Evolutionary conservation across 2,888 invertebrate species (phyloP).

Genomic region (Lasioglossum morio): DNA sequence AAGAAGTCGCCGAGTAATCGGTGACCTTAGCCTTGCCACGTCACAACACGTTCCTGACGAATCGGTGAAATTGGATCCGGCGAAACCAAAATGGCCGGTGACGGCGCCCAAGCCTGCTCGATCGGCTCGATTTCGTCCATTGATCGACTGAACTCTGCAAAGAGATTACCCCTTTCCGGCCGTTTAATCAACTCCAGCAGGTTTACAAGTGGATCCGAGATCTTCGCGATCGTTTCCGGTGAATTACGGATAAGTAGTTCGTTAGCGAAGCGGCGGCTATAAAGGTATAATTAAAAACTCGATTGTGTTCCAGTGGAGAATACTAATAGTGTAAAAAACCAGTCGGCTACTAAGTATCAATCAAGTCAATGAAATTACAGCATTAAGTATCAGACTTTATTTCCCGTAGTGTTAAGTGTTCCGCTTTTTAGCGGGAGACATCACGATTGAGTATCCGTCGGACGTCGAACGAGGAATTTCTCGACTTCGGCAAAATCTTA

Average conservation of each 20-base stretch:
- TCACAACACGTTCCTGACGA: neutral
- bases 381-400: neutral
- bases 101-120: neutral
- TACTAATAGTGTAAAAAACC: neutral
- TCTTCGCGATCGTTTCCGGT: neutral
- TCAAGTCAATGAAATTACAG: neutral
- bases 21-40: constrained; percentile 4
- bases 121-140: neutral
- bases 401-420: neutral
- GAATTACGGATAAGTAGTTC: neutral
- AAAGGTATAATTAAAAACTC: neutral
- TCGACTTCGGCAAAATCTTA: neutral
- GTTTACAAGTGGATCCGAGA: neutral
- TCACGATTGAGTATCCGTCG: neutral
- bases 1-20: neutral
- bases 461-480: neutral
- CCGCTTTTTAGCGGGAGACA: neutral
- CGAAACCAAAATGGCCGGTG: neutral
- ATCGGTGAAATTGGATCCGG: neutral
- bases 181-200: neutral
- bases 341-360: neutral
- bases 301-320: neutral
- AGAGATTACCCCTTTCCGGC: neutral
- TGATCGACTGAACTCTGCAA: neutral
- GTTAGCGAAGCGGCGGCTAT: neutral